Conservation (phyloP, 1,140 invertebrate species). For the Mya arenaria region DNA sequence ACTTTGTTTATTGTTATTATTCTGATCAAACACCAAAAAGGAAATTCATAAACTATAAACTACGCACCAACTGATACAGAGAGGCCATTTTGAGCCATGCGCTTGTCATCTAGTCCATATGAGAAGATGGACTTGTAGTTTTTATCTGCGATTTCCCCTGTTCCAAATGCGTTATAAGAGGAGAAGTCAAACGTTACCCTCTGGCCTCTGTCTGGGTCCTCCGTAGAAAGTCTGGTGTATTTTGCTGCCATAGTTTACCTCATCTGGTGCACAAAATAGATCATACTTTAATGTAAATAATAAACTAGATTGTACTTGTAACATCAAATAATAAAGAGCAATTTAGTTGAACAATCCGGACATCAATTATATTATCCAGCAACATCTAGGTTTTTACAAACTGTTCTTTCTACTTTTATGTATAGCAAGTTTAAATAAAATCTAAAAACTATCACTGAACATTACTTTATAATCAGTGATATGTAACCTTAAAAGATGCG, state of each 20-base stretch:
- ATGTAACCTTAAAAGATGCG: too few relatives aligned
- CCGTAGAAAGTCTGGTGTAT: slow-evolving; percentile 22
- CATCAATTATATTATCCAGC: too few relatives aligned
- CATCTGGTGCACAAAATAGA: too few relatives aligned
- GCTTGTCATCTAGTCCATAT: not conserved
- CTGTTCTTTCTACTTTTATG: too few relatives aligned
- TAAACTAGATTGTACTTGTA: too few relatives aligned
- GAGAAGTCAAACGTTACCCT: slow-evolving; percentile 34
- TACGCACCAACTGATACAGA: slow-evolving; percentile 10
- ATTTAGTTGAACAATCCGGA: too few relatives aligned
- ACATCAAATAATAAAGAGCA: too few relatives aligned
- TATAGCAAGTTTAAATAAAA: too few relatives aligned
- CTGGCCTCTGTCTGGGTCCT: slow-evolving; percentile 13
- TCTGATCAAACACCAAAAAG: not conserved
- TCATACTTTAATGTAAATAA: too few relatives aligned
- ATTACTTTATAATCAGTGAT: too few relatives aligned
- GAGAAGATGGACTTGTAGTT: slow-evolving; percentile 34
- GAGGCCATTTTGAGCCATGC: not conserved
- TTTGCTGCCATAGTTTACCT: slow-evolving; percentile 44
- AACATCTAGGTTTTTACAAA: too few relatives aligned
- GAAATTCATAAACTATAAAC: not conserved
- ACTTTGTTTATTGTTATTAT: not conserved
- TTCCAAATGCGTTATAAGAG: not conserved
- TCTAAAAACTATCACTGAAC: too few relatives aligned
- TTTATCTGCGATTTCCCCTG: not conserved